Percentiles rank a stretch among this genome's conserved stretches.
Evolutionary conservation across 2,888 invertebrate genomes (phyloP).

Genomic region (Xiphydria camelus): DNA sequence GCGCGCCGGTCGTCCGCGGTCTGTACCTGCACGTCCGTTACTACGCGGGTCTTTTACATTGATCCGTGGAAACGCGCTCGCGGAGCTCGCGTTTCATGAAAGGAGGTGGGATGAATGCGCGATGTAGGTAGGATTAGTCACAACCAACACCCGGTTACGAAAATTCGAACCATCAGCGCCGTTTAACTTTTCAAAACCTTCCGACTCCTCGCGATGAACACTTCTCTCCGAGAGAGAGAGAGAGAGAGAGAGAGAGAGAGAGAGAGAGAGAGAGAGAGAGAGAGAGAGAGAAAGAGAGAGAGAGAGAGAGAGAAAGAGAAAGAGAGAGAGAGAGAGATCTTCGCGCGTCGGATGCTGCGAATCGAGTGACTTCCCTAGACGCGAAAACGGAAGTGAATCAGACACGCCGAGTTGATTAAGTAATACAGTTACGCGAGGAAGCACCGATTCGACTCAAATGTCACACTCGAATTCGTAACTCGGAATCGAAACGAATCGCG

Average conservation of each 20-base stretch:
- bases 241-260: background rate
- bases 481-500: no score
- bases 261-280: conserved; percentile 7
- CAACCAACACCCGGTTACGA: no score
- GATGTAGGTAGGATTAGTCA: background rate
- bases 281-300: conserved; percentile 2
- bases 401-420: no score
- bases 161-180: background rate
- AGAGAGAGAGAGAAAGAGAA: background rate
- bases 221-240: background rate
- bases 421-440: no score
- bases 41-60: background rate
- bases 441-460: no score
- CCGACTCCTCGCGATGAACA: background rate
- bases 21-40: background rate
- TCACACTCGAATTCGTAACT: no score
- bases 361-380: no score
- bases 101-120: background rate
- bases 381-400: no score
- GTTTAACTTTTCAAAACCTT: background rate
- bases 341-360: no score
- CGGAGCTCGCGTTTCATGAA: no score
- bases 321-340: conserved; percentile 8
- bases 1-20: background rate
- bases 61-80: background rate